These are phyloP conservation scores for Chrysomallon squamiferum DNA, from an alignment of 1,140 invertebrate genomes.

Conservation along the genomic window DNA sequence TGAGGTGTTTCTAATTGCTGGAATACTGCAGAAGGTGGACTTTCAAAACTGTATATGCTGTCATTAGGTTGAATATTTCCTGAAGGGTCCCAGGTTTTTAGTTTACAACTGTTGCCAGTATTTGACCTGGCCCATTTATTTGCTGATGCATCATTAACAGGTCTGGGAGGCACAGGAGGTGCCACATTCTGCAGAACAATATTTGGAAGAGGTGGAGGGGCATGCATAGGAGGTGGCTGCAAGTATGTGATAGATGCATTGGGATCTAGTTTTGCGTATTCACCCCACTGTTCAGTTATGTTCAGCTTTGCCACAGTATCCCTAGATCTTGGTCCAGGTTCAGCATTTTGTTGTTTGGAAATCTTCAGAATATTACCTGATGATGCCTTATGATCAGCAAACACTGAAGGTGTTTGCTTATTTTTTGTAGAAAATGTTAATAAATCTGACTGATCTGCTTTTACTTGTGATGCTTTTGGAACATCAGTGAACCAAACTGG, in stretches of 20 bases:
- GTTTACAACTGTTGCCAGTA: too few species aligned
- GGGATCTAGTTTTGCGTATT: conserved; percentile 7
- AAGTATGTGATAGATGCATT: neutral
- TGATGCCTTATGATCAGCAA: too few species aligned
- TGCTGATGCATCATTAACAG: neutral
- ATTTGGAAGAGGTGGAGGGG: conserved; percentile 5
- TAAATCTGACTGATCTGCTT: too few species aligned
- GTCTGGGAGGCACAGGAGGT: conserved; percentile 7
- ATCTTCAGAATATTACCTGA: too few species aligned
- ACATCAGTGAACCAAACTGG: too few species aligned
- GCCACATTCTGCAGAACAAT: neutral
- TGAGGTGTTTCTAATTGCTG: neutral
- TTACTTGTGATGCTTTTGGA: too few species aligned
- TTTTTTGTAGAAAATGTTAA: too few species aligned
- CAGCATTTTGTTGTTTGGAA: too few species aligned
- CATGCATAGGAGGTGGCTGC: neutral
- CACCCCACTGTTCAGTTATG: neutral
- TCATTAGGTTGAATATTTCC: neutral
- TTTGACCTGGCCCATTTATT: too few species aligned
- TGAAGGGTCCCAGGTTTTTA: neutral
- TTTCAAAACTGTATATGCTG: neutral
- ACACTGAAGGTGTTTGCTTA: too few species aligned
- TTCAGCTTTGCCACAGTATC: neutral
- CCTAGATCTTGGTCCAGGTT: neutral
- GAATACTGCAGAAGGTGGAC: neutral